Evolutionary conservation across 2,888 invertebrate genomes (phyloP).

Genomic region (Nycteola revayana): DNA sequence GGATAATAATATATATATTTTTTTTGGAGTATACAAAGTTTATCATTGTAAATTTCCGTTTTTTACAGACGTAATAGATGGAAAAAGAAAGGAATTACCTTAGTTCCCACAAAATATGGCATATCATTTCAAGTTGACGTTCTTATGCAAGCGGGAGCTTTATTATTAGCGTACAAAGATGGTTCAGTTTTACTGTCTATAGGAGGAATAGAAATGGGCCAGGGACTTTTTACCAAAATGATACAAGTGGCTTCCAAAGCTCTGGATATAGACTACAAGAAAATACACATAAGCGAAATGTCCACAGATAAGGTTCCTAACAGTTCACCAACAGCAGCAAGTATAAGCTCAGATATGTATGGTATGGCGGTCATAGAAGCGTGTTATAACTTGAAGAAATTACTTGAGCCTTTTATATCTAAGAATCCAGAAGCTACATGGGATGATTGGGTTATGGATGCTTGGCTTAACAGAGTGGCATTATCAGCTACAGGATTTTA

Average conservation of each 20-base stretch:
- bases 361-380: constrained; percentile 91
- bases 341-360: constrained; percentile 89
- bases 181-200: constrained; percentile 91
- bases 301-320: constrained; percentile 92
- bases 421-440: constrained; percentile 87
- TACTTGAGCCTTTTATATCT: constrained; percentile 85
- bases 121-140: constrained; percentile 85
- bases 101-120: constrained; percentile 89
- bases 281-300: constrained; percentile 88
- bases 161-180: constrained; percentile 88
- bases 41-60: too few relatives aligned
- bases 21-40: too few relatives aligned
- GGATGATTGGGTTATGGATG: constrained; percentile 89
- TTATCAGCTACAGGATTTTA: constrained; percentile 90
- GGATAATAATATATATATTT: neutral
- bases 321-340: constrained; percentile 90
- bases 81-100: constrained; percentile 88
- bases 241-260: constrained; percentile 89
- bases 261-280: constrained; percentile 82
- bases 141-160: constrained; percentile 89
- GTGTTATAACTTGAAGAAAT: constrained; percentile 84
- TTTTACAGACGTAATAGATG: constrained; percentile 84
- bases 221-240: constrained; percentile 95
- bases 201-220: constrained; percentile 95
- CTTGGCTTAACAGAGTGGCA: constrained; percentile 86